Conservation (phyloP, 2,888 invertebrate species). For the Scaptomyza polygonia region DNA sequence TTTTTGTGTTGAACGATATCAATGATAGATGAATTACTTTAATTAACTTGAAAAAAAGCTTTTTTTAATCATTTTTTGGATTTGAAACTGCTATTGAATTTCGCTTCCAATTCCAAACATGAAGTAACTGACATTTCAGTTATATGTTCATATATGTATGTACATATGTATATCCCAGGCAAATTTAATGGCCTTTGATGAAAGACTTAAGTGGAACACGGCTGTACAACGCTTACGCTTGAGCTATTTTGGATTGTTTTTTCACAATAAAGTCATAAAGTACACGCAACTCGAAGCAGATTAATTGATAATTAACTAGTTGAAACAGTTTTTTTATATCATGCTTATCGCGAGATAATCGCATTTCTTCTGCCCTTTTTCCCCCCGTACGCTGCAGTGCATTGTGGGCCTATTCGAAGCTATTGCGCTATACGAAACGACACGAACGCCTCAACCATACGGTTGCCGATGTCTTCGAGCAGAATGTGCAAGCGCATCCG, state of each 20-base stretch:
- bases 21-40: too few relatives aligned
- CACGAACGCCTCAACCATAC: constrained; percentile 89
- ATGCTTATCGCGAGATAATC: constrained; percentile 12
- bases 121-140: too few relatives aligned
- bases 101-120: too few relatives aligned
- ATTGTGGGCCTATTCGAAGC: constrained; percentile 88
- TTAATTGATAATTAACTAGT: constrained; percentile 31
- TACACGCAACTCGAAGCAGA: constrained; percentile 39
- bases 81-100: constrained; percentile 6
- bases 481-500: constrained; percentile 90
- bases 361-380: constrained; percentile 9
- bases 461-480: constrained; percentile 91
- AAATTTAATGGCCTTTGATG: constrained; percentile 20
- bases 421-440: constrained; percentile 87
- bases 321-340: not conserved
- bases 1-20: too few relatives aligned
- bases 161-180: constrained; percentile 14
- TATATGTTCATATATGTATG: not conserved
- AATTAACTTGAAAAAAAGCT: too few relatives aligned
- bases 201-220: constrained; percentile 43
- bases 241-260: constrained; percentile 54
- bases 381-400: constrained; percentile 86
- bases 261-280: constrained; percentile 54
- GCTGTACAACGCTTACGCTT: constrained; percentile 31
- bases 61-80: too few relatives aligned